Conservation (phyloP, 2,113 vertebrate species). For the Capreolus pygargus region DNA sequence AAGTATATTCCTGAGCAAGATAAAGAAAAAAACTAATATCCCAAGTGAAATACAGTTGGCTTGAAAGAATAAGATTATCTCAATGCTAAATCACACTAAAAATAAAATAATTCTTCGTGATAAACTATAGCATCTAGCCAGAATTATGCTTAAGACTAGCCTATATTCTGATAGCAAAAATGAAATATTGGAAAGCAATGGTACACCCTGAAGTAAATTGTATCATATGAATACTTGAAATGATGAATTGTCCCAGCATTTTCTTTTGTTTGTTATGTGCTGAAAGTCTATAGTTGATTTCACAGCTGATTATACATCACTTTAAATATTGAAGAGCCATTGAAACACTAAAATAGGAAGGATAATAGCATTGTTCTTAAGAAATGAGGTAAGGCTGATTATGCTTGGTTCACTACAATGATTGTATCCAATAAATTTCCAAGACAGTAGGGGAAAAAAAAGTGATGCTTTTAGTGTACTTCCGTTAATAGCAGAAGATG, state of each 20-base stretch:
- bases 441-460: not conserved
- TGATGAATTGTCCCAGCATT: constrained; percentile 44
- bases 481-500: not conserved
- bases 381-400: constrained; percentile 18
- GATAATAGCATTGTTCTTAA: not conserved
- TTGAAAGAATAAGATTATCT: constrained; percentile 12
- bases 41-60: not conserved
- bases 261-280: constrained; percentile 19
- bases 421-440: constrained; percentile 26
- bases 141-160: constrained; percentile 42
- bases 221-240: constrained; percentile 31
- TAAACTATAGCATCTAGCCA: not conserved
- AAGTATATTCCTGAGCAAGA: not conserved
- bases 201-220: constrained; percentile 47
- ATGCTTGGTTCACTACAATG: not conserved
- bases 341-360: not conserved
- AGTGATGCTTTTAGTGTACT: not conserved
- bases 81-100: constrained; percentile 23
- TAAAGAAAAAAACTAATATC: not conserved
- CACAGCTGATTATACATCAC: constrained; percentile 65
- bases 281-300: constrained; percentile 56
- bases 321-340: constrained; percentile 44
- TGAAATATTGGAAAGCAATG: constrained; percentile 36
- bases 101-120: constrained; percentile 45
- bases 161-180: constrained; percentile 33